Conservation (phyloP, 2,113 vertebrate species). For the Semnornis frantzii region DNA sequence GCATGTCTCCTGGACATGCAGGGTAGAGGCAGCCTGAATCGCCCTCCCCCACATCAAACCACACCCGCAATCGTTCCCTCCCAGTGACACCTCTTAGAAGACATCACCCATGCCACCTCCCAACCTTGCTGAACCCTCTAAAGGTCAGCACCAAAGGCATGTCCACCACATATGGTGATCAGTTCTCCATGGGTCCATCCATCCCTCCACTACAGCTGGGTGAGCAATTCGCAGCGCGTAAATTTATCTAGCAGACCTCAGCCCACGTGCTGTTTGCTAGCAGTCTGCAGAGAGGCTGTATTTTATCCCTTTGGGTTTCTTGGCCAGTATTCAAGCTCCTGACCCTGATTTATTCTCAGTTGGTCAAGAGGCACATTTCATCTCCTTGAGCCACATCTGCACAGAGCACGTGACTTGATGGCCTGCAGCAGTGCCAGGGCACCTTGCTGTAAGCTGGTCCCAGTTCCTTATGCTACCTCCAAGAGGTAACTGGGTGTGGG, state of each 20-base stretch:
- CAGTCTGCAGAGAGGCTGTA: slow-evolving; percentile 56
- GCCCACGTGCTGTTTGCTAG: slow-evolving; percentile 68
- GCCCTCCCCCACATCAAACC: not conserved
- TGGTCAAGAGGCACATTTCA: slow-evolving; percentile 61
- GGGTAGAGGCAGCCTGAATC: not conserved
- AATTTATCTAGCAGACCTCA: slow-evolving; percentile 68
- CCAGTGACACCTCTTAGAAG: not conserved
- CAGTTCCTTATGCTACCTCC: not conserved
- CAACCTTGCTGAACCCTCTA: slow-evolving; percentile 12
- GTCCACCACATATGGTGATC: slow-evolving; percentile 65
- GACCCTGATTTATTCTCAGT: slow-evolving; percentile 66
- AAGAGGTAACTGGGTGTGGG: not conserved
- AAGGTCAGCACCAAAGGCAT: slow-evolving; percentile 49
- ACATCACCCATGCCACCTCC: not conserved
- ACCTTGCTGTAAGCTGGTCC: not conserved
- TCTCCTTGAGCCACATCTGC: slow-evolving; percentile 20
- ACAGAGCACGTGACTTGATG: not conserved
- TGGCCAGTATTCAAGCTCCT: slow-evolving; percentile 60
- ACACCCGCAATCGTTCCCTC: not conserved
- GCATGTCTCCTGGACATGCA: not conserved
- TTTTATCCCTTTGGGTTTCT: slow-evolving; percentile 72
- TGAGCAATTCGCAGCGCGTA: slow-evolving; percentile 69
- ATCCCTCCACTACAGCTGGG: slow-evolving; percentile 56
- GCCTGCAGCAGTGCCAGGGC: not conserved
- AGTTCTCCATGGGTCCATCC: slow-evolving; percentile 33